phyloP scores from a whole-genome alignment of 2,797 vertebrate species.

The Pseudomugil tenellus region DNA sequence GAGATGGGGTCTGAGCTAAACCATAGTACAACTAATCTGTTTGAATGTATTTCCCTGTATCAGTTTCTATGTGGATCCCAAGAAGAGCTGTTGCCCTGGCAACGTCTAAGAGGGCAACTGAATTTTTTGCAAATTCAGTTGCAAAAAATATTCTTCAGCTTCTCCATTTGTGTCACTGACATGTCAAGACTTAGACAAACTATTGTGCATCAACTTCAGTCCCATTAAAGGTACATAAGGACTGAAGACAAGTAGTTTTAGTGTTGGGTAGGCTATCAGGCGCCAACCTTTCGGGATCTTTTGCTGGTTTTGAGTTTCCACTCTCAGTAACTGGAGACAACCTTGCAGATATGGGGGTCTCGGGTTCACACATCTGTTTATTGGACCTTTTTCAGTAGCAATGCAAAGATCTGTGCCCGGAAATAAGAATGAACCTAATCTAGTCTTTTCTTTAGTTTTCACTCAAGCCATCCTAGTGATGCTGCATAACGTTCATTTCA shows the following conservation, averaged over 20 bases:
- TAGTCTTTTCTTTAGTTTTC: neutral
- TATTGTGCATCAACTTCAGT: neutral
- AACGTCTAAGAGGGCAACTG: too few relatives aligned
- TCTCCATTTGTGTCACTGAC: neutral
- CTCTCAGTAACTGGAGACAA: conserved; percentile 54
- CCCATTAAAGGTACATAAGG: neutral
- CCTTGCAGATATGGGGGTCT: conserved; percentile 48
- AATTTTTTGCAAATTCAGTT: too few relatives aligned
- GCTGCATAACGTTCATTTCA: conserved; percentile 17
- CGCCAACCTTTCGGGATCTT: conserved; percentile 41
- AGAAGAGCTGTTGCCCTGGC: too few relatives aligned
- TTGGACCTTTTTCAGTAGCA: conserved; percentile 42
- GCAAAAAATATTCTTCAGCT: neutral
- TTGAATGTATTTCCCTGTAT: too few relatives aligned
- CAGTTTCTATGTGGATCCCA: too few relatives aligned
- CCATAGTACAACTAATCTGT: too few relatives aligned
- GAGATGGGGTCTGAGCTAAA: too few relatives aligned
- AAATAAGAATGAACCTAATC: conserved; percentile 43
- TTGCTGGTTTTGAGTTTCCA: conserved; percentile 42
- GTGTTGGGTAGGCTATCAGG: conserved; percentile 17
- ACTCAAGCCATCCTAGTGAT: conserved; percentile 13
- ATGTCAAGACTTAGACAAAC: neutral
- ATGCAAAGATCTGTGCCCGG: conserved; percentile 44
- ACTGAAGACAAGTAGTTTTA: conserved; percentile 21
- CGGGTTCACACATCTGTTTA: conserved; percentile 62